A percentile compares a stretch with the other conserved stretches of the same genome.
phyloP scores from a whole-genome alignment of 2,888 invertebrate species.

The Megastigmus dorsalis region DNA sequence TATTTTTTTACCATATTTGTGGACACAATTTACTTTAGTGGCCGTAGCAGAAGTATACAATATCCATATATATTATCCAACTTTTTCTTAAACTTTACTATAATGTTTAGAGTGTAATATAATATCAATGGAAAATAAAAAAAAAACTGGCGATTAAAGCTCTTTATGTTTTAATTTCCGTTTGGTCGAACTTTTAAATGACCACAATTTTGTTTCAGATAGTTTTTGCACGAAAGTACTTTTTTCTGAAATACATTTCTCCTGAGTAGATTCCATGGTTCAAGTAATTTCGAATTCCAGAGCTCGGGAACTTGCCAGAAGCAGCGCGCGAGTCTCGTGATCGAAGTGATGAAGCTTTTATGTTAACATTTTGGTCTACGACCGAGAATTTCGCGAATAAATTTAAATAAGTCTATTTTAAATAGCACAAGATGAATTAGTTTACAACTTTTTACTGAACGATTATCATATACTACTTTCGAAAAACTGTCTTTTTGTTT shows the following conservation, averaged over 20 bases:
- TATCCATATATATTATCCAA: too few relatives aligned
- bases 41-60: too few relatives aligned
- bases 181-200: constrained; percentile 47
- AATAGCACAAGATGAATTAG: too few relatives aligned
- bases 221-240: constrained; percentile 37
- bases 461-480: too few relatives aligned
- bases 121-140: constrained; percentile 32
- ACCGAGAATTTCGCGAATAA: too few relatives aligned
- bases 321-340: background rate
- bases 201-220: constrained; percentile 51
- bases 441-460: too few relatives aligned
- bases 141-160: constrained; percentile 36
- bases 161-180: constrained; percentile 51
- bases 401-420: too few relatives aligned
- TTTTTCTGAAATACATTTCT: constrained; percentile 50
- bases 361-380: constrained; percentile 2
- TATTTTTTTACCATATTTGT: too few relatives aligned
- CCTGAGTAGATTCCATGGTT: constrained; percentile 44
- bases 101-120: too few relatives aligned
- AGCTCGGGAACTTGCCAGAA: background rate
- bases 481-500: too few relatives aligned
- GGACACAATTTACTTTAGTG: too few relatives aligned
- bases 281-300: constrained; percentile 49
- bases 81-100: too few relatives aligned
- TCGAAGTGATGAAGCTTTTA: constrained; percentile 20